Percentiles rank a stretch among this genome's conserved stretches.
Evolutionary conservation across 2,113 vertebrate genomes (phyloP).

Genomic region (Chaenogobius annularis): DNA sequence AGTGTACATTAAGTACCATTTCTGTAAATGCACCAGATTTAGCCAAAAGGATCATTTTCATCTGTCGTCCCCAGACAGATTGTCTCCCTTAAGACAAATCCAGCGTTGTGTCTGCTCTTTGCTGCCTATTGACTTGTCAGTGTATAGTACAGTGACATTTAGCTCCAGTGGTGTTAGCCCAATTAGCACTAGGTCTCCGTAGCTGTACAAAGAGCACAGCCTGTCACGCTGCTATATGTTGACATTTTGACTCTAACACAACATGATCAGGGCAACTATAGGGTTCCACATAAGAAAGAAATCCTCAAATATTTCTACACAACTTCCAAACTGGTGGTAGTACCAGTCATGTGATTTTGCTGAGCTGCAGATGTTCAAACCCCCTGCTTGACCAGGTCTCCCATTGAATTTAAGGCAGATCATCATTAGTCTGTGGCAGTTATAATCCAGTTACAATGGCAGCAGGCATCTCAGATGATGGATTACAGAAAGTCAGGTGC

Average conservation of each 20-base stretch:
- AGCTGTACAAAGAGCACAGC: slow-evolving; percentile 26
- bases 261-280: slow-evolving; percentile 21
- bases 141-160: slow-evolving; percentile 60
- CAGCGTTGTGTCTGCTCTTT: slow-evolving; percentile 23
- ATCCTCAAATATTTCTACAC: not conserved
- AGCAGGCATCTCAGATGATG: slow-evolving; percentile 61
- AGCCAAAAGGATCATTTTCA: too few species aligned
- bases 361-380: slow-evolving; percentile 11
- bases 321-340: slow-evolving; percentile 7
- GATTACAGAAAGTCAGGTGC: slow-evolving; percentile 55
- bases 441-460: slow-evolving; percentile 66
- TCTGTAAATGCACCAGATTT: too few species aligned
- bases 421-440: slow-evolving; percentile 72
- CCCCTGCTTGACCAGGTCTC: slow-evolving; percentile 17
- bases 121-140: slow-evolving; percentile 22
- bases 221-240: slow-evolving; percentile 36
- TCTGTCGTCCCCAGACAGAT: too few species aligned
- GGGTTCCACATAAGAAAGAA: not conserved
- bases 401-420: slow-evolving; percentile 62
- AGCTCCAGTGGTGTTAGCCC: slow-evolving; percentile 52
- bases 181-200: slow-evolving; percentile 52
- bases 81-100: not conserved
- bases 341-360: slow-evolving; percentile 19
- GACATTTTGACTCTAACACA: slow-evolving; percentile 63
- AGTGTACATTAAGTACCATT: too few species aligned